Conservation (phyloP, 2,797 vertebrate genomes). For the Mus minutoides region DNA sequence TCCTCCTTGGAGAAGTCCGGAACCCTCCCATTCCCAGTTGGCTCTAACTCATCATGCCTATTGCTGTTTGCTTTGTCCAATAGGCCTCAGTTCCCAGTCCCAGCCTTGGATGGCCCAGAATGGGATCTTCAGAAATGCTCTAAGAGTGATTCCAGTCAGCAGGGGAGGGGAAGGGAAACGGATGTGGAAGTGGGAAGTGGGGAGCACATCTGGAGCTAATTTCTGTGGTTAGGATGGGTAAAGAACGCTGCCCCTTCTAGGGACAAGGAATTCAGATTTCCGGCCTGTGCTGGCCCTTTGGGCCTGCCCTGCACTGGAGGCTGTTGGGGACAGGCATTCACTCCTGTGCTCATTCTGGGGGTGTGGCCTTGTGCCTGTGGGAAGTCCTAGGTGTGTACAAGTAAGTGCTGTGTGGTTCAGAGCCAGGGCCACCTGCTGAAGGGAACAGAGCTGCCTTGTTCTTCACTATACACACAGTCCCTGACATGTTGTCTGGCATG, state of each 20-base stretch:
- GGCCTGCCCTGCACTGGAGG: background rate
- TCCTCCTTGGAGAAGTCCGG: background rate
- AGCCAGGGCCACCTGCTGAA: background rate
- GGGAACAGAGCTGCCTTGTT: background rate
- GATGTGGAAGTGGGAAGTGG: background rate
- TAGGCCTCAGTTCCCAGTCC: background rate
- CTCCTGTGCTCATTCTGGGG: accelerated
- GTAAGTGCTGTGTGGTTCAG: background rate
- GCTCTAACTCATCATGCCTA: background rate
- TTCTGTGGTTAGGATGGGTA: background rate
- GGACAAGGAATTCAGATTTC: background rate
- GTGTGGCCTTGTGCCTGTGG: background rate
- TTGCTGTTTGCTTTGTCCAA: background rate
- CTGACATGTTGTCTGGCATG: background rate
- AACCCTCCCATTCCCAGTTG: background rate
- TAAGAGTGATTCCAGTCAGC: background rate
- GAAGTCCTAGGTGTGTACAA: background rate
- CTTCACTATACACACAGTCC: background rate
- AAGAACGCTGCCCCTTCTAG: accelerated
- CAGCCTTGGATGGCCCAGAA: background rate
- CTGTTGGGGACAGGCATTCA: background rate
- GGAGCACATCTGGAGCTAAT: background rate
- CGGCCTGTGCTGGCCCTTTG: background rate
- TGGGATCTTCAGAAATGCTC: background rate
- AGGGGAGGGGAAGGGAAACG: background rate